Evolutionary conservation across 1,140 invertebrate species (phyloP), one percentile per base, ranked within the genome.

Genomic region (Arion vulgaris): DNA sequence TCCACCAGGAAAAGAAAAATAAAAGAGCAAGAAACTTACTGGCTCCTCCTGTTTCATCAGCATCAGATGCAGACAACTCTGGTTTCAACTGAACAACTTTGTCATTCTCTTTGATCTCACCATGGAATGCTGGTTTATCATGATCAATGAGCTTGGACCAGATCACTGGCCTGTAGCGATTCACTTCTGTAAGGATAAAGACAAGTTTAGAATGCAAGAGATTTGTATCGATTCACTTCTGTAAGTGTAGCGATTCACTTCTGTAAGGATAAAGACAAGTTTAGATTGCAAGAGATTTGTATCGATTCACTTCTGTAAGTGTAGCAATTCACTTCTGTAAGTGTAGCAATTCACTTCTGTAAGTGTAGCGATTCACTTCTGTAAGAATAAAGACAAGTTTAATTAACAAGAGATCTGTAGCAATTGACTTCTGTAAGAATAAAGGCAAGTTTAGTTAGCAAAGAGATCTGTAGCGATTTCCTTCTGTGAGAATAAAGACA

Each of bases 301-400:
- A n/a, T n/a, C n/a, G n/a, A n/a, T n/a, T n/a, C n/a, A n/a, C n/a
- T n/a, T n/a, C n/a, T n/a, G n/a, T n/a, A n/a, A n/a, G n/a, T 84
- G 83, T 86, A 86, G 17, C 34, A 51, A 85, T 90, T 90, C 13
- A 87, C 83, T 81, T 91, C 90, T 91, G 87, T 69, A 88, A 57
- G 53, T 49, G n/a, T n/a, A n/a, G n/a, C n/a, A n/a, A n/a, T n/a
- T n/a, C n/a, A n/a, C n/a, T n/a, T n/a, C n/a, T n/a, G n/a, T n/a
- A n/a, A n/a, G n/a, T 84, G 83, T 86, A 86, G 17, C 34, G 62
- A 85, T 90, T 90, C 13, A n/a, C n/a, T n/a, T n/a, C n/a, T n/a
- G n/a, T n/a, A n/a, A n/a, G n/a, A n/a, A n/a, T n/a, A n/a, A n/a
- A n/a, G n/a, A n/a, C n/a, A n/a, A n/a, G n/a, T n/a, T n/a, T n/a